Base-by-base conservation (phyloP, 2,888 invertebrate genomes). In the Falcaria lacertinaria region DNA sequence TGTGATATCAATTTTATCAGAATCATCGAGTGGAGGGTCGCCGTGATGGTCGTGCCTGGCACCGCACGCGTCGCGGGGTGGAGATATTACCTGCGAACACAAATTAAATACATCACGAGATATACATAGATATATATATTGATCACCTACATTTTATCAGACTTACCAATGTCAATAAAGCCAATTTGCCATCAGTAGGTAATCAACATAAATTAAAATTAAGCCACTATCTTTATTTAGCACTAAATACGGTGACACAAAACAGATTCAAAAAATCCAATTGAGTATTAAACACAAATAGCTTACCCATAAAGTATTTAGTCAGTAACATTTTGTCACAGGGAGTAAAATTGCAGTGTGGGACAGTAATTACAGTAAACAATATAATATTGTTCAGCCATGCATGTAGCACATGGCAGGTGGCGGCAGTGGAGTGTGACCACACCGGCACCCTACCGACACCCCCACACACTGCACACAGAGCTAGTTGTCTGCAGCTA, bases 361-460 rank as follows among this genome's bases (percentile, higher is more conserved):
- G 7, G 15, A 35, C 15, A 41, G 19, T 38, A 16, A 45, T 39
- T 33, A 48, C 48, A 48, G 48, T 50, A 47, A 35, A 46, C 52
- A 45, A 39, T 37, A 57, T 53, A 70, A 72, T 69, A 66, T 48
- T 72, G 68, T 59, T 62, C 75, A 82, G 54, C 74, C 75, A 79
- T 74, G 81, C 81, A 64, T 73, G 52, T 67, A 62, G 63, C 58
- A 68, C 61, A 71, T 50, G 73, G 80, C 89, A 89, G 89, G 88
- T 89, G 89, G 72, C 70, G 61, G 61, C 71, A 68, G 50, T 72
- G 65, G 60, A 77, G 66, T 81, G 61, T 77, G 69, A 84, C 85
- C 60, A 54, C 85, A 86, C 89, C 86, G 86, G 86, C 76, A 74
- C 82, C 83, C 86, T 69, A 65, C 74, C 54, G 48, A 50, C 57